phyloP scores from a whole-genome alignment of 2,797 vertebrate genomes.

The Sebastes trivittatus region DNA sequence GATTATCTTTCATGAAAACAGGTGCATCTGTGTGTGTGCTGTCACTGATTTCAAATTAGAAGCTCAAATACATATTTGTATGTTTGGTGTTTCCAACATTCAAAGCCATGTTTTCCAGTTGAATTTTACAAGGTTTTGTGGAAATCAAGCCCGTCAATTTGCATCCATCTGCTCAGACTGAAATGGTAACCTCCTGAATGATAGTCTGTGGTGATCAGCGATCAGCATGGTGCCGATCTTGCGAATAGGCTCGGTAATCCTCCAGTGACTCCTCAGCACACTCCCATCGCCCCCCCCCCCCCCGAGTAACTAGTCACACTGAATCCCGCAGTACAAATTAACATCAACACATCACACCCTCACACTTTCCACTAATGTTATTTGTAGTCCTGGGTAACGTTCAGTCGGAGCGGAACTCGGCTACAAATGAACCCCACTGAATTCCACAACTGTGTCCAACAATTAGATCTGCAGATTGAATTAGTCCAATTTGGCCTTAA shows the following conservation, averaged over 20 bases:
- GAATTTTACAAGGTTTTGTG: not conserved
- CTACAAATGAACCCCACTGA: constrained; percentile 17
- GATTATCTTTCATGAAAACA: too few relatives aligned
- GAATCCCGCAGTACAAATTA: not conserved
- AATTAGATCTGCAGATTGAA: constrained; percentile 69
- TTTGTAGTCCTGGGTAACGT: not conserved
- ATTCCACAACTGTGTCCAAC: constrained; percentile 41
- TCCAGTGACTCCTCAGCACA: not conserved
- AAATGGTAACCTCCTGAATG: not conserved
- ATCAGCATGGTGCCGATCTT: not conserved
- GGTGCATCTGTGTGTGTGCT: fast-evolving
- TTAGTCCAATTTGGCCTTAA: constrained; percentile 72
- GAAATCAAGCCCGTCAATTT: not conserved
- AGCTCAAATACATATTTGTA: too few relatives aligned
- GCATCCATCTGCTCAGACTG: not conserved
- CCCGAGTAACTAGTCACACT: not conserved
- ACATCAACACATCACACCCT: not conserved
- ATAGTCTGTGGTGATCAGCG: not conserved
- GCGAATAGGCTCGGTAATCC: not conserved
- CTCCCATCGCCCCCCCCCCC: too few relatives aligned
- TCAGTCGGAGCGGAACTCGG: not conserved
- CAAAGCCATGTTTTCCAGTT: not conserved
- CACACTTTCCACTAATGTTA: not conserved
- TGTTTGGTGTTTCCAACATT: not conserved
- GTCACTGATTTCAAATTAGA: too few relatives aligned